These are phyloP conservation scores for Danio rerio DNA, from an alignment of 2,113 vertebrate species.

Conservation along the genomic window GRCz12tu NC_133182.1:63469501-63470000, in stretches of 20 bases:
- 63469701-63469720: not conserved
- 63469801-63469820: too few species aligned
- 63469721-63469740: not conserved
- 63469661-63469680: not conserved
- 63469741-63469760: not conserved
- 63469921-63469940: too few species aligned
- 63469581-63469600: slow-evolving; percentile 25
- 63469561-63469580: slow-evolving; percentile 38
- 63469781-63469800: not conserved
- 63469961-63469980: too few species aligned
- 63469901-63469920: too few species aligned
- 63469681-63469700: not conserved
- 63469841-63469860: too few species aligned
- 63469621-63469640: not conserved
- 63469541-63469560: slow-evolving; percentile 29
- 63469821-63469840: too few species aligned
- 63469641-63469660: not conserved
- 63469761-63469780: not conserved
- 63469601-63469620: not conserved
- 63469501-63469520: slow-evolving; percentile 23
- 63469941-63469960: too few species aligned
- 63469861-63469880: too few species aligned
- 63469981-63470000: too few species aligned
- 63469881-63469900: too few species aligned
- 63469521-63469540: slow-evolving; percentile 45